Evolutionary conservation across 2,113 vertebrate genomes (phyloP), one percentile per base, ranked within the genome.

Genomic region (Myotis yumanensis): DNA sequence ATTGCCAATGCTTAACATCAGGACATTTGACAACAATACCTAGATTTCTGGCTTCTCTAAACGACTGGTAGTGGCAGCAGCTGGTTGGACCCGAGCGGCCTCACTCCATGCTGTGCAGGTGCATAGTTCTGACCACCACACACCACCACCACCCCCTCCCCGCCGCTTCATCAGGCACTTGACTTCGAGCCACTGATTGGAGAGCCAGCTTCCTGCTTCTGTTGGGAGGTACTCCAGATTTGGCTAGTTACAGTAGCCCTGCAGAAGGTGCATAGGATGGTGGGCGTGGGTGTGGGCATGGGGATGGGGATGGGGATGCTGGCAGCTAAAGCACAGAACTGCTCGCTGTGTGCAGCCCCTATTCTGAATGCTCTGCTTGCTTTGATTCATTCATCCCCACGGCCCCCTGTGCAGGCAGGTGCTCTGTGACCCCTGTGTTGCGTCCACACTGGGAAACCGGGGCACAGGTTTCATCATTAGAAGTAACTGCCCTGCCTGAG

Each of bases 341-440:
- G 32, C 10, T 18, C 18, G 0, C 2, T 11, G 0, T 2, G 52
- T 2, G 6, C 8, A 25, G 64, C 22, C 22, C 23, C 14, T 0
- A 5, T 12, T 10, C 32, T 72, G 3, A 35, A 69, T 0, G 0
- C 32, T 15, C 22, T 8, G 20, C 62, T 18, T 28, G 8, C 37
- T 51, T 37, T 51, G 5, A 9, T 10, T 28, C 43, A 11, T 30
- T 17, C 18, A 8, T 28, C 20, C 18, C 18, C 28, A 2, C 1
- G 3, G 12, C 14, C 14, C 12, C 40, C 51, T 4, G 0, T 23
- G 28, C 30, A 40, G 46, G 8, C 30, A 64, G 23, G 7, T 3
- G 14, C 37, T 25, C 10, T 30, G 28, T 2, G 23, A 48, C 40
- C 71, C 14, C 30, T 3, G 18, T 32, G 59, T 28, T 28, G 59